Conservation (phyloP, 2,888 invertebrate species). For the Apantesis nais region DNA sequence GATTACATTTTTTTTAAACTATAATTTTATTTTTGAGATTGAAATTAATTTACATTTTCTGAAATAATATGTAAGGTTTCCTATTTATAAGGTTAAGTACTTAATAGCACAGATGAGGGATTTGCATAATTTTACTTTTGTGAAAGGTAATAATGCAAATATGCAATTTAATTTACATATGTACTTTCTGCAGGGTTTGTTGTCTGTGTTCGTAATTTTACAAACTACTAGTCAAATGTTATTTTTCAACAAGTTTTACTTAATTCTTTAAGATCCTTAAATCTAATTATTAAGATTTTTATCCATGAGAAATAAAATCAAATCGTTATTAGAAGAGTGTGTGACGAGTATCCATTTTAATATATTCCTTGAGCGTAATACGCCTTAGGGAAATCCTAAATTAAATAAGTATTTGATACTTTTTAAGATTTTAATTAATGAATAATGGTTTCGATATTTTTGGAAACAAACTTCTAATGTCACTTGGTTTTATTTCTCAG, state of each 20-base stretch:
- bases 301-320: background rate
- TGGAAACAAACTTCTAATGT: background rate
- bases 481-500: slow-evolving; percentile 5
- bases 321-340: background rate
- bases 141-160: slow-evolving; percentile 10
- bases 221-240: slow-evolving; percentile 58
- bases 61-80: background rate
- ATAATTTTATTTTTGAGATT: too few species aligned
- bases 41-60: slow-evolving; percentile 39
- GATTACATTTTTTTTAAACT: too few species aligned
- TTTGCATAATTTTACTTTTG: slow-evolving; percentile 35
- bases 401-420: background rate
- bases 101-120: slow-evolving; percentile 26
- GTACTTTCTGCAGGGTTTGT: slow-evolving; percentile 65
- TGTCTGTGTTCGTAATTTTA: slow-evolving; percentile 64
- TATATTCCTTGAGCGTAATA: background rate
- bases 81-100: background rate
- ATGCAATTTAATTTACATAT: slow-evolving; percentile 43
- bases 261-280: slow-evolving; percentile 13
- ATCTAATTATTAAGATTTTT: slow-evolving; percentile 24
- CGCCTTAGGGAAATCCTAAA: background rate
- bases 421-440: background rate
- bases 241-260: slow-evolving; percentile 34
- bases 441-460: background rate
- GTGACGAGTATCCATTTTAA: background rate